Evolutionary conservation across 2,797 vertebrate genomes (phyloP).

Genomic region (Acanthiza pusilla): DNA sequence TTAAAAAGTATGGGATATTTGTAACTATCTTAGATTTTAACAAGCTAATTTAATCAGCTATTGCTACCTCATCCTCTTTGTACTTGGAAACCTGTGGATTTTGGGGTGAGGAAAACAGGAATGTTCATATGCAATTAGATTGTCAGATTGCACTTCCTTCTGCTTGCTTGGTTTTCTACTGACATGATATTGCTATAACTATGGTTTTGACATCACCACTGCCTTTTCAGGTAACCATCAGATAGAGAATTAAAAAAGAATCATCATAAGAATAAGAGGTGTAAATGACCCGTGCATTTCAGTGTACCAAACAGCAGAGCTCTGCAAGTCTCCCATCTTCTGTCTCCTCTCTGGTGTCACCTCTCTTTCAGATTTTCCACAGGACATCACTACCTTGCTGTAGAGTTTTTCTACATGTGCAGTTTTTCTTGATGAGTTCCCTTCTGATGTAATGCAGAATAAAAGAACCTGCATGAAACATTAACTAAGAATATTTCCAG

Average conservation of each 20-base stretch:
- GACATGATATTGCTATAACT: background rate
- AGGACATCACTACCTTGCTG: background rate
- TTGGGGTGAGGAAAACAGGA: background rate
- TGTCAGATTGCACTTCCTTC: background rate
- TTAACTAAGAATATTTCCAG: background rate
- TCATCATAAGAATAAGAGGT: background rate
- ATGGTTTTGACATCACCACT: background rate
- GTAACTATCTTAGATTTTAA: background rate
- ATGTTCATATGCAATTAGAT: background rate
- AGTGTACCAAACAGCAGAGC: background rate
- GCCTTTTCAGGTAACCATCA: background rate
- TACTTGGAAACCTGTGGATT: background rate
- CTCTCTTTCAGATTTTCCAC: background rate
- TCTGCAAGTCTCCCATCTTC: background rate
- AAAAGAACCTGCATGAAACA: background rate
- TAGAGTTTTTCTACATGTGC: background rate
- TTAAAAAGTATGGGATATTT: background rate
- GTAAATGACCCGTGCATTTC: background rate
- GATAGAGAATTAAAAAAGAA: background rate
- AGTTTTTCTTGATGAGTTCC: background rate
- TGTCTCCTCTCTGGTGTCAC: background rate
- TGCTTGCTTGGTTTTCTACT: background rate
- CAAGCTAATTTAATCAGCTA: background rate
- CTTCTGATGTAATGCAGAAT: background rate
- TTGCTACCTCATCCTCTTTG: background rate